These are phyloP conservation scores for Pristis pectinata DNA, from an alignment of 2,797 vertebrate species.

Conservation along the genomic window DNA sequence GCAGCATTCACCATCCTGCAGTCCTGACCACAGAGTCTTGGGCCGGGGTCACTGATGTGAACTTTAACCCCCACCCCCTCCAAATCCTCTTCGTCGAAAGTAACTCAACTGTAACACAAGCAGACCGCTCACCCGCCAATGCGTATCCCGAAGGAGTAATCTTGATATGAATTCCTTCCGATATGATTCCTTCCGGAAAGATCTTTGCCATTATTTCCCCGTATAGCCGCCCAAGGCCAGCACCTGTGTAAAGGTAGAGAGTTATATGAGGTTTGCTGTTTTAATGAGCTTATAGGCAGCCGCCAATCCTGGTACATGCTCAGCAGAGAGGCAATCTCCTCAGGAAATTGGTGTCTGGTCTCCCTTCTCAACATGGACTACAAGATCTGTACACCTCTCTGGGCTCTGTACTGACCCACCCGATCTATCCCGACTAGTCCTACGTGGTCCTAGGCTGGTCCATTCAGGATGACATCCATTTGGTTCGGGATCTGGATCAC, in stretches of 20 bases:
- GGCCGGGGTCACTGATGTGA: neutral
- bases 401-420: too few relatives aligned
- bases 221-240: slow-evolving; percentile 42
- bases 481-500: too few relatives aligned
- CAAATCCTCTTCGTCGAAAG: neutral
- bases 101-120: neutral
- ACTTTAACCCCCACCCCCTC: neutral
- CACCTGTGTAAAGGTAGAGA: slow-evolving; percentile 21
- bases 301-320: neutral
- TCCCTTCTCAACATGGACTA: too few relatives aligned
- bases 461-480: too few relatives aligned
- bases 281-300: neutral
- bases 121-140: slow-evolving; percentile 40
- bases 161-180: slow-evolving; percentile 41
- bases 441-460: too few relatives aligned
- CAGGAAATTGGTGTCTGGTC: too few relatives aligned
- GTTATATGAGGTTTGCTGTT: neutral
- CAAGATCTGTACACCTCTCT: too few relatives aligned
- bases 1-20: too few relatives aligned
- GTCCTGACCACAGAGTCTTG: too few relatives aligned
- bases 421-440: too few relatives aligned
- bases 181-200: slow-evolving; percentile 42
- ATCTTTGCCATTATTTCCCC: slow-evolving; percentile 42
- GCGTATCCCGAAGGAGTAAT: slow-evolving; percentile 44
- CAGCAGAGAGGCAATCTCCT: too few relatives aligned